These are phyloP conservation scores for Suncus etruscus DNA, from an alignment of 2,113 vertebrate species.

Conservation along the genomic window DNA sequence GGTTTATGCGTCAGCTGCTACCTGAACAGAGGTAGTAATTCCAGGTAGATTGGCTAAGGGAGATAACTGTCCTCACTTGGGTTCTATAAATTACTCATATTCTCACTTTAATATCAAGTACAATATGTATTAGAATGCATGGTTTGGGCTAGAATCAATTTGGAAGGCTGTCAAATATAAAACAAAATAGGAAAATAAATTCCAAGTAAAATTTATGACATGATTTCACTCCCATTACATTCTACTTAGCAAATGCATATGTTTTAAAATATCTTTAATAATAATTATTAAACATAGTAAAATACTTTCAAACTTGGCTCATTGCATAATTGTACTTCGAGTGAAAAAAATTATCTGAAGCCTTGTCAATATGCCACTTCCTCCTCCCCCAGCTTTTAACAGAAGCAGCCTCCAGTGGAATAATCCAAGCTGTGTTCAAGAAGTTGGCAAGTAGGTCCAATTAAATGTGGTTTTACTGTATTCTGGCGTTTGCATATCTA, in stretches of 20 bases:
- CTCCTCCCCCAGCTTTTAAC: conserved; percentile 91
- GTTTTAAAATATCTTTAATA: conserved; percentile 90
- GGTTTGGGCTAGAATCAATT: conserved; percentile 82
- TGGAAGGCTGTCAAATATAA: conserved; percentile 79
- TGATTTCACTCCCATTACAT: conserved; percentile 84
- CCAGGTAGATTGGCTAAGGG: conserved; percentile 76
- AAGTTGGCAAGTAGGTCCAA: conserved; percentile 93
- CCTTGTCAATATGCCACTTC: conserved; percentile 91
- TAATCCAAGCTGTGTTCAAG: conserved; percentile 93
- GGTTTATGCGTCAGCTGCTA: conserved; percentile 73
- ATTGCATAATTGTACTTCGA: conserved; percentile 88
- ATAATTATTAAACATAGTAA: conserved; percentile 93
- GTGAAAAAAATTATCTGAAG: conserved; percentile 87
- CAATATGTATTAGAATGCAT: conserved; percentile 73
- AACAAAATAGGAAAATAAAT: conserved; percentile 84
- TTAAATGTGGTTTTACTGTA: conserved; percentile 93
- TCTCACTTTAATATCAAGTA: conserved; percentile 81
- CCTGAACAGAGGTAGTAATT: conserved; percentile 81
- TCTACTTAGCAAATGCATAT: conserved; percentile 89
- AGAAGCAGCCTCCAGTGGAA: conserved; percentile 92
- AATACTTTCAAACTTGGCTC: conserved; percentile 92
- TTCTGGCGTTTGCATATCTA: conserved; percentile 92
- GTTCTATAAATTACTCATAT: conserved; percentile 74
- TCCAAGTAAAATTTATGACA: conserved; percentile 82
- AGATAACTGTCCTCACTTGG: conserved; percentile 80